Conservation (phyloP, 2,113 vertebrate species). For the Salvator merianae region DNA sequence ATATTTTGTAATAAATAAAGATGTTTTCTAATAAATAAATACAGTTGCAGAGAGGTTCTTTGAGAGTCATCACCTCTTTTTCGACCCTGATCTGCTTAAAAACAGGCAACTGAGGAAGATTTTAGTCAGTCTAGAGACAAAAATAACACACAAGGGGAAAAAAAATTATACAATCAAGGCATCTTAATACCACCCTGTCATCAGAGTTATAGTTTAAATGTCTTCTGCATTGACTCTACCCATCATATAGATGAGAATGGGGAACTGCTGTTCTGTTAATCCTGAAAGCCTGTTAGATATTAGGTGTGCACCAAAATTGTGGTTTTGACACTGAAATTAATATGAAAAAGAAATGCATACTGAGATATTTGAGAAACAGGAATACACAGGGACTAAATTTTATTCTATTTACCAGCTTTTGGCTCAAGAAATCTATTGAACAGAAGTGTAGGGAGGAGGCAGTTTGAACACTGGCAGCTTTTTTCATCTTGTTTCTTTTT, state of each 20-base stretch:
- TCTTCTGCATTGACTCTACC: not conserved
- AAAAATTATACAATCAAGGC: slow-evolving; percentile 4
- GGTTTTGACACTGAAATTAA: too few relatives aligned
- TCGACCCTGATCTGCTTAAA: not conserved
- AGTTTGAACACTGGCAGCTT: not conserved
- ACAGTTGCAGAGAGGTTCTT: not conserved
- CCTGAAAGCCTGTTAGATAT: not conserved
- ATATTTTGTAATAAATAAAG: too few relatives aligned
- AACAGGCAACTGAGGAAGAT: not conserved
- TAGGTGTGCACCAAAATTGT: not conserved
- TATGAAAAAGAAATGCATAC: not conserved
- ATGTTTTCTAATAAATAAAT: too few relatives aligned
- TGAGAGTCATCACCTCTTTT: not conserved
- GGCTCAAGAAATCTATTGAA: not conserved
- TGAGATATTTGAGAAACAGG: not conserved
- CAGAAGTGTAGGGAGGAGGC: slow-evolving; percentile 8
- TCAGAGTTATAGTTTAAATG: not conserved
- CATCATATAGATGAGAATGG: not conserved
- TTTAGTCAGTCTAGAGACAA: slow-evolving; percentile 11
- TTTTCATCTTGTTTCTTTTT: not conserved
- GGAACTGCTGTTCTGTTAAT: not conserved
- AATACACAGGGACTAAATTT: not conserved
- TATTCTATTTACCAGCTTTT: too few relatives aligned
- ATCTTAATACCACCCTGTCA: slow-evolving; percentile 4
- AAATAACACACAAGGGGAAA: not conserved